Evolutionary conservation across 2,797 vertebrate species (phyloP).

Genomic region (Xerus rutilus): DNA sequence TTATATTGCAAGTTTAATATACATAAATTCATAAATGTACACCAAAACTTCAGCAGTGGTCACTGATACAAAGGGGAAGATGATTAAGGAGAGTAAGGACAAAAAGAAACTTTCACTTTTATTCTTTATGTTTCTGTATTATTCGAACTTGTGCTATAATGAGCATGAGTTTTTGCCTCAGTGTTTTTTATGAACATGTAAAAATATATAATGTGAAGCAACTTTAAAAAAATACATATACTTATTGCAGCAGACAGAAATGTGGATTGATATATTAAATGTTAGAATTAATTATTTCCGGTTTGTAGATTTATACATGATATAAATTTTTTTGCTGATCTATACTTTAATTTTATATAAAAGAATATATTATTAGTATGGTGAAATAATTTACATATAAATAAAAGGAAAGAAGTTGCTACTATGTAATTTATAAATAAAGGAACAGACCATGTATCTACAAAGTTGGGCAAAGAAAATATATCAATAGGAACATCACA

Average conservation of each 20-base stretch:
- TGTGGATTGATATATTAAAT: background rate
- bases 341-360: constrained; percentile 33
- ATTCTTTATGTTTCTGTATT: background rate
- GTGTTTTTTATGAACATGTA: background rate
- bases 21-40: background rate
- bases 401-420: background rate
- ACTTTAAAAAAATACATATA: background rate
- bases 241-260: background rate
- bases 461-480: background rate
- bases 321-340: background rate
- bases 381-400: background rate
- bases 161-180: background rate
- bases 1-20: background rate
- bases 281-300: background rate
- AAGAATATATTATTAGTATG: background rate
- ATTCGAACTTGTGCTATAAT: background rate
- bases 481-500: background rate
- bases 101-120: background rate
- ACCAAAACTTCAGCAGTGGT: background rate
- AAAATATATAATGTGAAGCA: background rate
- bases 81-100: background rate
- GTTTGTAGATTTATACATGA: background rate
- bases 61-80: background rate
- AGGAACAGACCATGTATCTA: background rate
- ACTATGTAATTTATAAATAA: background rate